A percentile compares a stretch with the other conserved stretches of the same genome.
phyloP scores from a whole-genome alignment of 2,797 vertebrate genomes.

The Gymnocypris eckloni region DNA sequence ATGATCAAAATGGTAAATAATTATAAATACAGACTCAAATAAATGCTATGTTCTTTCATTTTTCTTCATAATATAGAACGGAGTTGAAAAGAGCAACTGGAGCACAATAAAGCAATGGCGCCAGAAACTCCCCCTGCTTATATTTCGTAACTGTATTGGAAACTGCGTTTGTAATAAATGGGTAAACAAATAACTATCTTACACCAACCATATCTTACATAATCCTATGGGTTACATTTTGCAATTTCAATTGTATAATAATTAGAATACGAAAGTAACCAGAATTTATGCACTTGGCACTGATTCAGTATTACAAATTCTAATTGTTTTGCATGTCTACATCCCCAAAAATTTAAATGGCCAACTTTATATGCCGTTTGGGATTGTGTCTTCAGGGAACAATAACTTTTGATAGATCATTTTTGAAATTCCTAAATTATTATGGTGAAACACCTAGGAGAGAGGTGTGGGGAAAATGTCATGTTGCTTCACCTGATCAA shows the following conservation, averaged over 20 bases:
- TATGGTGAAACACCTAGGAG: not conserved
- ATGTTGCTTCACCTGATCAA: slow-evolving; percentile 37
- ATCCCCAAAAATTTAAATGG: not conserved
- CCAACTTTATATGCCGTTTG: not conserved
- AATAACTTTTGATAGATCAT: slow-evolving; percentile 39
- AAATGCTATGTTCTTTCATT: slow-evolving; percentile 26
- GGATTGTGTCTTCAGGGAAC: slow-evolving; percentile 32
- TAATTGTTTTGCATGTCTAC: not conserved
- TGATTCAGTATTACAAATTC: not conserved
- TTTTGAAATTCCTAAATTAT: slow-evolving; percentile 31
- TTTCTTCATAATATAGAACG: slow-evolving; percentile 39
- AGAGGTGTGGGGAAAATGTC: not conserved
- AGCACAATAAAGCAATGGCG: slow-evolving; percentile 53
- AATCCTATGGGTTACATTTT: not conserved
- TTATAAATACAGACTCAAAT: slow-evolving; percentile 23
- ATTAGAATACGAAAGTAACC: not conserved
- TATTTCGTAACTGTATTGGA: not conserved
- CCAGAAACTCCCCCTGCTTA: slow-evolving; percentile 25
- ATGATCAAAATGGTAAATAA: slow-evolving; percentile 20
- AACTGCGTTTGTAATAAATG: not conserved
- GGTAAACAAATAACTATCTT: not conserved
- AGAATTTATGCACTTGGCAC: not conserved
- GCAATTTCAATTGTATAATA: not conserved
- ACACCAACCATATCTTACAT: not conserved
- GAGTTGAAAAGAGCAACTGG: slow-evolving; percentile 48